phyloP scores from a whole-genome alignment of 2,113 vertebrate species.

The Actenoides lindsayi region DNA sequence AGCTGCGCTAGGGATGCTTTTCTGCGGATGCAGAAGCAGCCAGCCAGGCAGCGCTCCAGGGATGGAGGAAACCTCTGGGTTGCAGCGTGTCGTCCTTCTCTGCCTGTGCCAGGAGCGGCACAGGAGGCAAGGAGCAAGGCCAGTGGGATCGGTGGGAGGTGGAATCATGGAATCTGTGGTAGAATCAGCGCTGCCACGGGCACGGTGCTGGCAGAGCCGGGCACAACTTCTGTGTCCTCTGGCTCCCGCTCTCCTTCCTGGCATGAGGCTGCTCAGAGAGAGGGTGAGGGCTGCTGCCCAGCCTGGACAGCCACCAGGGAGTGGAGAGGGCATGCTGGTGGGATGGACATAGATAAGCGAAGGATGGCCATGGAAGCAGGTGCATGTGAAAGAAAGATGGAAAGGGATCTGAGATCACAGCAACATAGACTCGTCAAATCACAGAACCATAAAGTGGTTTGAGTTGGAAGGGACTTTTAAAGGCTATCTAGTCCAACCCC shows the following conservation, averaged over 20 bases:
- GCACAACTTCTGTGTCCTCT: not conserved
- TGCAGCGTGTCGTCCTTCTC: fast-evolving
- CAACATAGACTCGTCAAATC: not conserved
- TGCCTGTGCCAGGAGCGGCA: fast-evolving
- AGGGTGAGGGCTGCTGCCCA: too few species aligned
- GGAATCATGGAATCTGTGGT: not conserved
- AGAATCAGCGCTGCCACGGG: not conserved
- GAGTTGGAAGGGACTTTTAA: not conserved
- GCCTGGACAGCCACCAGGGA: too few species aligned
- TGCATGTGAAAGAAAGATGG: too few species aligned
- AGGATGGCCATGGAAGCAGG: too few species aligned
- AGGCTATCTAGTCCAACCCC: not conserved
- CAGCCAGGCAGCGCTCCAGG: not conserved
- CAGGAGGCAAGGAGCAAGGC: not conserved
- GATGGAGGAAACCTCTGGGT: not conserved
- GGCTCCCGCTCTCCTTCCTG: not conserved
- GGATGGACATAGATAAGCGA: too few species aligned
- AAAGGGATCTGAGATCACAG: too few species aligned
- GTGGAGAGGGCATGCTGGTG: too few species aligned
- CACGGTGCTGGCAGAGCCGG: not conserved
- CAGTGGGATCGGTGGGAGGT: fast-evolving
- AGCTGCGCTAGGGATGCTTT: not conserved
- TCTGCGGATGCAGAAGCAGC: fast-evolving
- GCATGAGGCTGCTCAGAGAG: not conserved
- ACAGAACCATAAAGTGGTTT: not conserved